Evolutionary conservation across 2,888 invertebrate species (phyloP), one percentile per base, ranked within the genome.

Genomic region (Hypomecis atomaria): DNA sequence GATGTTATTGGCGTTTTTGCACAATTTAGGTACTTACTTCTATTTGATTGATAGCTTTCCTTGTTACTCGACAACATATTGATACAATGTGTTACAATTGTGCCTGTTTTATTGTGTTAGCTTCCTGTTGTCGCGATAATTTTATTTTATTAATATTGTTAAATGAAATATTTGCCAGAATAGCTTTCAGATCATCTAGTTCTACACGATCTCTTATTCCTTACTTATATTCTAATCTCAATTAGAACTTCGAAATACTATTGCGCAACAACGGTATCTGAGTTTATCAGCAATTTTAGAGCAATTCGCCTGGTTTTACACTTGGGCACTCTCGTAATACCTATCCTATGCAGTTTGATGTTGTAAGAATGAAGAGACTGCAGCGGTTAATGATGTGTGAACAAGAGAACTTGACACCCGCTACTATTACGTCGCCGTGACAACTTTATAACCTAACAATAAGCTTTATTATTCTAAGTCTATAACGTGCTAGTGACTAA

Each of bases 351-450:
- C 36, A 56, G 38, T 48, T n/a, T 56, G 45, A 23, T 6, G 49
- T 7, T 48, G 5, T 9, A 53, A 42, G 60, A 13, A 54, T 13
- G 37, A 10, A 42, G 9, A 9, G 5, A 48, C 40, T 11, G 45
- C 54, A 42, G 36, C 36, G 52, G 52, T 50, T 65, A 59, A 64
- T 59, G 59, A 43, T 40, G 56, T 55, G 59, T 52, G 52, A 52
- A 59, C 45, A 47, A 33, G 54, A 50, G 40, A 65, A 65, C 56
- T 42, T 33, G 52, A 65, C 49, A 59, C 55, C 49, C 11, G 42
- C 48, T 10, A 34, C 7, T 43, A 43, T 42, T 47, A n/a, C 48
- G 37, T 37, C 60, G 53, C 53, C 9, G 40, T 40, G 33, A 53
- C 53, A n/a, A 42, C 53, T 42, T 23, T 9, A 50, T 49, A n/a